Conservation (phyloP, 2,113 vertebrate species). For the Ptilonorhynchus violaceus region DNA sequence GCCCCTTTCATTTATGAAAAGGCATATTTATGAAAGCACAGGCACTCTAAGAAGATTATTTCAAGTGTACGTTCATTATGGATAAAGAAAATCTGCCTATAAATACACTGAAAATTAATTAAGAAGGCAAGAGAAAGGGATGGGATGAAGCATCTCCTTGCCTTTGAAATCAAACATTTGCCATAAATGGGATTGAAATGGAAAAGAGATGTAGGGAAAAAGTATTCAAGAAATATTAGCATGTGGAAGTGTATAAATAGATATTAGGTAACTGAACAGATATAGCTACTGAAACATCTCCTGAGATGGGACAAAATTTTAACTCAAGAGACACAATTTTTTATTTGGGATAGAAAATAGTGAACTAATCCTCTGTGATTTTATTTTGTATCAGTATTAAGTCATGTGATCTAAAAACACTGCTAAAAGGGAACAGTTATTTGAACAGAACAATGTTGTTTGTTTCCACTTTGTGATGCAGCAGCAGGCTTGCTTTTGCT, state of each 20-base stretch:
- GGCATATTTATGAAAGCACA: neutral
- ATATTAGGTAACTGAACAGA: neutral
- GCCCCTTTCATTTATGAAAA: neutral
- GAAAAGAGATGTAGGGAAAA: neutral
- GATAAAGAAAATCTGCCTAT: neutral
- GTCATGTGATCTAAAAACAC: neutral
- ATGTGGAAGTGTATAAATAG: neutral
- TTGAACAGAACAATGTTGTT: neutral
- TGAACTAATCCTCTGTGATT: neutral
- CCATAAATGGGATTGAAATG: neutral
- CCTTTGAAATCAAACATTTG: neutral
- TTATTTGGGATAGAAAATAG: neutral
- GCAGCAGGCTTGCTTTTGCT: neutral
- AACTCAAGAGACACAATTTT: neutral
- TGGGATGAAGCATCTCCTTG: neutral
- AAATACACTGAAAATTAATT: neutral
- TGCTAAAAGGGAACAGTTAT: neutral
- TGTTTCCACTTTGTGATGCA: neutral
- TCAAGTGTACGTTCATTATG: neutral
- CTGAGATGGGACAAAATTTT: neutral
- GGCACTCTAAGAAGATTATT: neutral
- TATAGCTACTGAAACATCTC: neutral
- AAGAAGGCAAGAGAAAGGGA: neutral
- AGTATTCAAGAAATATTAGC: neutral
- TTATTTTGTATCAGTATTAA: constrained; percentile 1